Evolutionary conservation across 2,113 vertebrate genomes (phyloP).

Genomic region (Lophius piscatorius): DNA sequence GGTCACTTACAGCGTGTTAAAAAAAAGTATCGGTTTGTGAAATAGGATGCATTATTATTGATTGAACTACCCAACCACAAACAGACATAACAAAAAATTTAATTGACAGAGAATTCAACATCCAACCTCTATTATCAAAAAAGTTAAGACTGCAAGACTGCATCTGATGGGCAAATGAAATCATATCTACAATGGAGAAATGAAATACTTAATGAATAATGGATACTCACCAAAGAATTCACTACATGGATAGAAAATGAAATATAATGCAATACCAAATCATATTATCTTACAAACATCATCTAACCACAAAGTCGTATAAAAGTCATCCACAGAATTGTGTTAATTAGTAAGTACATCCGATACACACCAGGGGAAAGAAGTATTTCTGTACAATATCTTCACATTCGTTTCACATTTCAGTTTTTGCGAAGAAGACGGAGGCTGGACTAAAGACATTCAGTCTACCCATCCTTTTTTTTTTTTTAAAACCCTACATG

Average conservation of each 20-base stretch:
- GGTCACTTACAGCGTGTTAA: too few species aligned
- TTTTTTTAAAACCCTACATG: not conserved
- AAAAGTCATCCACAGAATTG: conserved; percentile 58
- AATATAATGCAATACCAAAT: conserved; percentile 27
- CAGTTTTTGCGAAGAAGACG: conserved; percentile 27
- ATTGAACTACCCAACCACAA: not conserved
- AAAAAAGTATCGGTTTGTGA: too few species aligned
- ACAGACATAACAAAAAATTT: conserved; percentile 50
- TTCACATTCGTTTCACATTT: conserved; percentile 51
- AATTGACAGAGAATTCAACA: conserved; percentile 43
- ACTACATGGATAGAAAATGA: conserved; percentile 42
- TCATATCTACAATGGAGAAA: conserved; percentile 46
- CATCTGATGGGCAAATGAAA: conserved; percentile 46
- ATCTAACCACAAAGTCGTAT: conserved; percentile 47
- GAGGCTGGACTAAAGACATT: conserved; percentile 4
- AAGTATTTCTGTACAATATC: conserved; percentile 58
- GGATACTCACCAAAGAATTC: conserved; percentile 36
- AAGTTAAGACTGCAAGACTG: conserved; percentile 42
- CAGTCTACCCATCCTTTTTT: conserved; percentile 8
- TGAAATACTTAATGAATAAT: not conserved
- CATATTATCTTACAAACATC: conserved; percentile 43
- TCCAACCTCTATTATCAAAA: conserved; percentile 44
- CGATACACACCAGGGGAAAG: conserved; percentile 31
- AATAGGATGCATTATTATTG: too few species aligned
- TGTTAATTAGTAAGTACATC: conserved; percentile 41